Evolutionary conservation across 2,888 invertebrate genomes (phyloP), one percentile per base, ranked within the genome.

Genomic region (Aethes cnicana): DNA sequence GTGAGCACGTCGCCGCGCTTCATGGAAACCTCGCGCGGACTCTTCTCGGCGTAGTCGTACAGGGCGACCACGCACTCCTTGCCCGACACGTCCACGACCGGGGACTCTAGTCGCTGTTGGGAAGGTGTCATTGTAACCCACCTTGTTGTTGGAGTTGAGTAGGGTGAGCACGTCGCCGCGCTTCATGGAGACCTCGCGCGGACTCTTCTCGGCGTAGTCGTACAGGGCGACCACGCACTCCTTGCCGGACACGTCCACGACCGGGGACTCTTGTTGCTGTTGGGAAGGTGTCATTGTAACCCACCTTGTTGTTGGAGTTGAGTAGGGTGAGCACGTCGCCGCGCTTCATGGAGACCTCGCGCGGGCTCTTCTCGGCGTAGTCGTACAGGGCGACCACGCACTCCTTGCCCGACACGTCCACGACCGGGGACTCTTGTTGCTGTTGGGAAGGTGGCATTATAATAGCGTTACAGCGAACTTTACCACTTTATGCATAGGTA

Each of bases 261-360:
- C 96, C 0, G 98, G 98, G 0, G 98, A 97, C 81, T 98, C 98
- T 91, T 98, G 98, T 92, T 98, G 98, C 92, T 94, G 35, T 12
- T 9, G 2, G 65, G 23, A 78, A 72, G 1, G 30, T 3, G 3
- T 14, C 7, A 14, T 23, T 17, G 11, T 7, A 0, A 6, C 49
- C 28, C 73, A 94, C 95, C 93, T 99, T 99, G 89, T 99, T 99
- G 84, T 97, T 97, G 4, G 98, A 98, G 88, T 99, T 99, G 54
- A 99, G 92, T 4, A 99, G 92, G 0, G 98, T 98, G 55, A 99
- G 92, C 21, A 98, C 95, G 76, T 99, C 99, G 16, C 98, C 98
- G 71, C 99, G 97, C 90, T 99, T 99, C 98, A 99, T 99, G 53
- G 98, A 98, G 2, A 99, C 98, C 82, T 99, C 99, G 21, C 99